Evolutionary conservation across 2,113 vertebrate genomes (phyloP).

Genomic region (Periophthalmus modestus): DNA sequence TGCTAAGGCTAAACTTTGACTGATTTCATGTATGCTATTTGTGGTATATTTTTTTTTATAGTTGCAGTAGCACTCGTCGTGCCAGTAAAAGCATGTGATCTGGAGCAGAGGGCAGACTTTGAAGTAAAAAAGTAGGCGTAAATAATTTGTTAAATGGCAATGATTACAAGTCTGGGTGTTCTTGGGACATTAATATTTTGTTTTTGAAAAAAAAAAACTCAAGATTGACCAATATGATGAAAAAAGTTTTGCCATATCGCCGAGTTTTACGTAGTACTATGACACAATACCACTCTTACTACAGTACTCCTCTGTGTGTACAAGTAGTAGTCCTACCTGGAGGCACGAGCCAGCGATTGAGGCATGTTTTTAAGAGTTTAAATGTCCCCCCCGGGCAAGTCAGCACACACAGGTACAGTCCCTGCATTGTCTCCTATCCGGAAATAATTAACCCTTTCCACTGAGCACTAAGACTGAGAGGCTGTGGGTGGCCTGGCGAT

Average conservation of each 20-base stretch:
- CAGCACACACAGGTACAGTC: conserved; percentile 67
- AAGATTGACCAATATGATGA: too few species aligned
- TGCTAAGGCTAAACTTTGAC: neutral
- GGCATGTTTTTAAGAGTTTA: conserved; percentile 47
- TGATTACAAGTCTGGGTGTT: too few species aligned
- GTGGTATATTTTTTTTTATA: neutral
- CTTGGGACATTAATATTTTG: too few species aligned
- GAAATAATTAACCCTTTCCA: conserved; percentile 70
- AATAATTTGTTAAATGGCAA: too few species aligned
- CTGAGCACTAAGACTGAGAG: conserved; percentile 15
- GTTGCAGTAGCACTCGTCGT: neutral
- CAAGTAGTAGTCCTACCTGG: conserved; percentile 61
- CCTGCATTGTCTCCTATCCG: conserved; percentile 65
- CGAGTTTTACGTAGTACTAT: neutral
- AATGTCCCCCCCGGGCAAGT: conserved; percentile 57
- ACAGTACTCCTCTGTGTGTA: conserved; percentile 19
- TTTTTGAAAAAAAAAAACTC: too few species aligned
- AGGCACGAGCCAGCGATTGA: conserved; percentile 28
- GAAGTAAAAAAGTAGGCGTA: too few species aligned
- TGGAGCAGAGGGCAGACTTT: too few species aligned
- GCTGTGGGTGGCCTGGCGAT: conserved; percentile 62
- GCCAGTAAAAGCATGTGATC: too few species aligned
- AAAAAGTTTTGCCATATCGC: too few species aligned
- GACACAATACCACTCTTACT: conserved; percentile 63
- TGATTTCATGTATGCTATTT: neutral